A percentile compares a stretch with the other conserved stretches of the same genome.
These are phyloP conservation scores for Atopsyche davidsoni DNA, from an alignment of 1,140 invertebrate species.

Conservation along the genomic window DNA sequence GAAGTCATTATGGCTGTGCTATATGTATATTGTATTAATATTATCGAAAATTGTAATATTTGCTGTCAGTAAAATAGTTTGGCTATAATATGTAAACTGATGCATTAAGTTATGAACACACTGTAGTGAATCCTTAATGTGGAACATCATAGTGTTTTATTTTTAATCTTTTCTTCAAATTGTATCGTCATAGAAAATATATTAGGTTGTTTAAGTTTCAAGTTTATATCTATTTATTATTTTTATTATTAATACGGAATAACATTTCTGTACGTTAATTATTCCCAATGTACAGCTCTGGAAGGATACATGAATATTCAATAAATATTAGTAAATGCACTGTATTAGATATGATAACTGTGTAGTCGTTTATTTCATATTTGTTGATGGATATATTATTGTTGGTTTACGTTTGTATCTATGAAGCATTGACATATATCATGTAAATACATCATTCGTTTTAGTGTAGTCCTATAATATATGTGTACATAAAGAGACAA, in stretches of 20 bases:
- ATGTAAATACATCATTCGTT: constrained; percentile 26
- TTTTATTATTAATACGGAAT: not conserved
- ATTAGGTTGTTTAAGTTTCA: not conserved
- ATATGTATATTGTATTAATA: constrained; percentile 26
- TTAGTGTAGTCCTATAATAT: constrained; percentile 26
- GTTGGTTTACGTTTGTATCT: not conserved
- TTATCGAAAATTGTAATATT: constrained; percentile 8
- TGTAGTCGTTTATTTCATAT: constrained; percentile 5
- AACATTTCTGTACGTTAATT: not conserved
- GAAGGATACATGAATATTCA: not conserved
- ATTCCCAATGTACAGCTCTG: not conserved
- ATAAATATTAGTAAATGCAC: not conserved
- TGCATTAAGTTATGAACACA: constrained; percentile 1
- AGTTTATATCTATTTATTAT: constrained; percentile 9
- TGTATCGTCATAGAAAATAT: not conserved
- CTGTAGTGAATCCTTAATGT: constrained; percentile 6
- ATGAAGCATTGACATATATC: constrained; percentile 13
- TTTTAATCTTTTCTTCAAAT: not conserved
- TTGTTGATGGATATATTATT: constrained; percentile 6
- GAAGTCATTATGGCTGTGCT: constrained; percentile 31
- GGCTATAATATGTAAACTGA: constrained; percentile 13
- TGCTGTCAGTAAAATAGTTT: constrained; percentile 19
- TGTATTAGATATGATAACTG: constrained; percentile 9
- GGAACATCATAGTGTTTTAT: not conserved
- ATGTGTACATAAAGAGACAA: constrained; percentile 15